Evolutionary conservation across 2,113 vertebrate genomes (phyloP), one percentile per base, ranked within the genome.

Genomic region (Cettia cetti): DNA sequence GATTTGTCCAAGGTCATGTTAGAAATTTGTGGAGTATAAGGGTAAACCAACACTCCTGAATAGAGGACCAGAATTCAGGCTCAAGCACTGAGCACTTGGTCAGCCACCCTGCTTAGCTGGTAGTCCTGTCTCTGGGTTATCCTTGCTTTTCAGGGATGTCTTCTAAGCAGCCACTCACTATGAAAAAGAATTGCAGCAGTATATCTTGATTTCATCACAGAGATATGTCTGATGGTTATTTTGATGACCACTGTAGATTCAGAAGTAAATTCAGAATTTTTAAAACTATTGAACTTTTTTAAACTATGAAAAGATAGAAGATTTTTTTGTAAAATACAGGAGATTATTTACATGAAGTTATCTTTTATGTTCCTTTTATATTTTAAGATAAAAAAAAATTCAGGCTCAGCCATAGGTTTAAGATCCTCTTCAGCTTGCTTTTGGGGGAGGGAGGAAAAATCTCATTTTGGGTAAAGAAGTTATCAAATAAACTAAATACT

Each of bases 41-140:
- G 19, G 10, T 37, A 10, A 45, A 54, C 5, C 54, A 49, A n/a
- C 35, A 33, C 6, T 44, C 6, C 19, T 0, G 0, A 68, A 31
- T 5, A 74, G 28, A 78, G 21, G 13, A n/a, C 6, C 11, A 76
- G n/a, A 65, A 71, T 11, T 20, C 28, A 78, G 10, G 11, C 52
- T 50, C n/a, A 59, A 61, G 65, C 11, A 40, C n/a, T 19, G 23
- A 24, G 10, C 18, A 33, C 16, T 27, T 31, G 27, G 24, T 35
- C 50, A 81, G 15, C 10, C 28, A 27, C 40, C 12, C 16, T 50
- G 44, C 23, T 69, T 50, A 53, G 37, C 40, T 53, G 17, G 7
- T 33, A 37, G 28, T 27, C 50, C 27, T 39, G 3, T 61, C 42
- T 12, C 15, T 57, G 15, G 15, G 11, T 39, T 42, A 6, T 17